Conservation (phyloP, 1,140 invertebrate genomes). For the Trichonephila inaurata region DNA sequence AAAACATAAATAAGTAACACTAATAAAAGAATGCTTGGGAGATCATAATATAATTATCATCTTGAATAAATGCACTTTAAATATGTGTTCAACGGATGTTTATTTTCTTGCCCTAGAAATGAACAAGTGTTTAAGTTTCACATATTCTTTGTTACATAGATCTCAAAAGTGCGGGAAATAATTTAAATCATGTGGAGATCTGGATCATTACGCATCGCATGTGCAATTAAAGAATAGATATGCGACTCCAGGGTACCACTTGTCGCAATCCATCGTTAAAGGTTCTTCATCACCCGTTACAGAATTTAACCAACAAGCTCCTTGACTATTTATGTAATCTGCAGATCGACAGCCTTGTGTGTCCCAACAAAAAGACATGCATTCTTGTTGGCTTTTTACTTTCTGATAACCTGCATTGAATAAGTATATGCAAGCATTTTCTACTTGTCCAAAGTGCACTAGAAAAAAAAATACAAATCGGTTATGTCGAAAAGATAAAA, state of each 20-base stretch:
- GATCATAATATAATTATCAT: no score
- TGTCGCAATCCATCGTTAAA: constrained; percentile 55
- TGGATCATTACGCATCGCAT: constrained; percentile 30
- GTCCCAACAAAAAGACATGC: constrained; percentile 72
- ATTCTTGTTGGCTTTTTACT: constrained; percentile 64
- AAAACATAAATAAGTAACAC: no score
- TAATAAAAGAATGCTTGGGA: no score
- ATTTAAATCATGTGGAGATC: no score
- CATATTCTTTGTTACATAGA: no score
- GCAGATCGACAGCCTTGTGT: constrained; percentile 72
- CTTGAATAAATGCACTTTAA: no score
- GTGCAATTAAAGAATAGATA: constrained; percentile 71
- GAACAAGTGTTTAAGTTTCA: no score
- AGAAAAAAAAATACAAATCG: constrained; percentile 25
- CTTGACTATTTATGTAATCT: constrained; percentile 61
- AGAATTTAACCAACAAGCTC: constrained; percentile 69
- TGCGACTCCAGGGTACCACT: constrained; percentile 67
- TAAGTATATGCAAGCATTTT: constrained; percentile 70
- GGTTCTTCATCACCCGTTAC: constrained; percentile 72
- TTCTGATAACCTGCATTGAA: constrained; percentile 71
- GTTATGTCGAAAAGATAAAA: background rate
- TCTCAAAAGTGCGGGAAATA: no score
- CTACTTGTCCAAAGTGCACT: constrained; percentile 66
- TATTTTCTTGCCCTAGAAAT: no score
- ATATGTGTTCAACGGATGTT: no score